phyloP scores from a whole-genome alignment of 2,797 vertebrate genomes.

The Mus minutoides region DNA sequence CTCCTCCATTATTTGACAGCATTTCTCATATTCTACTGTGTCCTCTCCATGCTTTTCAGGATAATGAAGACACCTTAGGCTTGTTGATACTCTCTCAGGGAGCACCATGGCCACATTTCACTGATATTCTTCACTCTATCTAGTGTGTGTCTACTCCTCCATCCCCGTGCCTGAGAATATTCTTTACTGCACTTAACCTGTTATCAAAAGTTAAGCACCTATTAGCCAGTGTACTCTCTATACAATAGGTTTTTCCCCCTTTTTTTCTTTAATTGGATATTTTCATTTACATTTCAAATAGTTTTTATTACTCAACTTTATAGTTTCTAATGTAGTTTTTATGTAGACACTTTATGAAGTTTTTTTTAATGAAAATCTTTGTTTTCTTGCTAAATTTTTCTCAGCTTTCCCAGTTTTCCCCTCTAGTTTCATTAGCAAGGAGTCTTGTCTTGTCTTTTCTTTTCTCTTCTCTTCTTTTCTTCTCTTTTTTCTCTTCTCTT shows the following conservation, averaged over 20 bases:
- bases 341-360: no score
- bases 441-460: background rate
- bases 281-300: no score
- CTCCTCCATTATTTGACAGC: no score
- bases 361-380: background rate
- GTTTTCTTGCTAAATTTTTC: background rate
- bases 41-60: background rate
- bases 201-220: background rate
- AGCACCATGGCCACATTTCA: no score
- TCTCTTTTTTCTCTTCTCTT: background rate
- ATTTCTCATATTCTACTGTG: background rate
- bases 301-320: background rate
- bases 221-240: background rate
- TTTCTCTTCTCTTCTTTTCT: background rate
- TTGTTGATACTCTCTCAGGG: background rate
- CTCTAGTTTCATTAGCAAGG: background rate
- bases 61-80: background rate
- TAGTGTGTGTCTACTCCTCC: background rate
- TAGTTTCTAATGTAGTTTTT: no score
- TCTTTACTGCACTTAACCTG: background rate
- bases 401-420: background rate
- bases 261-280: no score
- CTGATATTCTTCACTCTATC: background rate
- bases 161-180: background rate
- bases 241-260: background rate